These are phyloP conservation scores for Nothocercus nigrocapillus DNA, from an alignment of 2,113 vertebrate species.

Conservation along the genomic window DNA sequence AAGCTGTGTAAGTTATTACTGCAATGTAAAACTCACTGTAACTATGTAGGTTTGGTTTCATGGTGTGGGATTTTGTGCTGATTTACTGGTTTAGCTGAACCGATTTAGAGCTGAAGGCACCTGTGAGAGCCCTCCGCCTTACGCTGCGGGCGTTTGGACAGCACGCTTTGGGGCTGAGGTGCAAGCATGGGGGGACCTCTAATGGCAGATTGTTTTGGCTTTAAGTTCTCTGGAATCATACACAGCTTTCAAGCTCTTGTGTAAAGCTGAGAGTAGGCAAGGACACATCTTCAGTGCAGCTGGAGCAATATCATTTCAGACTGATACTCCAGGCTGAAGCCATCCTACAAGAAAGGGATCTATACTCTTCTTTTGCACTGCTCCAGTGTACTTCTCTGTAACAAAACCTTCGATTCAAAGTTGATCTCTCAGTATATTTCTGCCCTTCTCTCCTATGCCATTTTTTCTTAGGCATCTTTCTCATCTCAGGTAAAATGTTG, in stretches of 20 bases:
- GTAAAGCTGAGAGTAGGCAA: background rate
- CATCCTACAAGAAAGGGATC: background rate
- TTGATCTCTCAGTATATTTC: background rate
- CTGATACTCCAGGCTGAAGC: background rate
- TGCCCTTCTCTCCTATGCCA: fast-evolving
- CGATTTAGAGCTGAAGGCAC: background rate
- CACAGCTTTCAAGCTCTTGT: background rate
- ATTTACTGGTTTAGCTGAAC: background rate
- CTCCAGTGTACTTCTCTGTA: background rate
- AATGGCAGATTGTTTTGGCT: background rate
- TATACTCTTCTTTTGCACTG: fast-evolving
- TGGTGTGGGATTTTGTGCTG: background rate
- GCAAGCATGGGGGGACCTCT: conserved; percentile 22
- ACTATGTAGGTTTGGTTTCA: background rate
- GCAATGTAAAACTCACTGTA: background rate
- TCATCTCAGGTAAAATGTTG: background rate
- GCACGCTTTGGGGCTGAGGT: background rate
- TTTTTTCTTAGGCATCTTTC: background rate
- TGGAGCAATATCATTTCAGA: background rate
- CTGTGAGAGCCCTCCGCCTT: background rate
- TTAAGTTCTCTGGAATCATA: background rate
- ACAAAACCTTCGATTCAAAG: background rate
- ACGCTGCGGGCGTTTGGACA: background rate
- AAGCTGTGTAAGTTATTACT: background rate
- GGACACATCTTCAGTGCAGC: background rate